Evolutionary conservation across 2,888 invertebrate species (phyloP), one percentile per base, ranked within the genome.

Genomic region (Phoenoteleia sp.): DNA sequence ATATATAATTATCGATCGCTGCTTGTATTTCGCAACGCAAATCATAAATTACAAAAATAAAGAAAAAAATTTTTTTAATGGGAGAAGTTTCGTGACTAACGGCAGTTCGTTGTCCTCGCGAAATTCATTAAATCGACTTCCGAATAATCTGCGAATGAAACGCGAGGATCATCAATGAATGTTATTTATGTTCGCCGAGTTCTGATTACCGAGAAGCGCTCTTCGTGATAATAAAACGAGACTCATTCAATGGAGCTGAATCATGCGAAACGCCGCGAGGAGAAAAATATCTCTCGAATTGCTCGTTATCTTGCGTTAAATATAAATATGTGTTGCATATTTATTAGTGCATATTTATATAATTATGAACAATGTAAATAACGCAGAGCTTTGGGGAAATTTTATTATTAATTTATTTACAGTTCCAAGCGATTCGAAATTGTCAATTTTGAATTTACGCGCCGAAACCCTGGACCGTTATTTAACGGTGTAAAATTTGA

Each of bases 81-180:
- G 25, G 2, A 5, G 4, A 25, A 62, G 45, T 45, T n/a, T 71
- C 42, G 60, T 67, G 54, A 33, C 58, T 5, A 7, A 9, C n/a
- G 21, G 49, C 58, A 54, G 62, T 74, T 62, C 74, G 47, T 76
- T 56, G 47, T 56, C 56, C 39, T 21, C 15, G 45, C 15, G 66
- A 58, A 74, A 49, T 29, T 64, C 66, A 33, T 74, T 67, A 72
- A 60, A 64, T 42, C 17, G 19, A 11, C 29, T 29, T 42, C 45
- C 75, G 64, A 75, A 66, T 72, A 60, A 75, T 62, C 49, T 60
- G 9, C 47, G 36, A 75, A 67, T 75, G 62, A 74, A 81, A 74
- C 60, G 75, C 56, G 25, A 71, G 49, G 39, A 25, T 72, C 82
- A 49, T 82, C 82, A 82, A 82, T 82, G 82, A 76, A 76, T 54